phyloP scores from a whole-genome alignment of 2,888 invertebrate species.

The Gasteruption jaculator region DNA sequence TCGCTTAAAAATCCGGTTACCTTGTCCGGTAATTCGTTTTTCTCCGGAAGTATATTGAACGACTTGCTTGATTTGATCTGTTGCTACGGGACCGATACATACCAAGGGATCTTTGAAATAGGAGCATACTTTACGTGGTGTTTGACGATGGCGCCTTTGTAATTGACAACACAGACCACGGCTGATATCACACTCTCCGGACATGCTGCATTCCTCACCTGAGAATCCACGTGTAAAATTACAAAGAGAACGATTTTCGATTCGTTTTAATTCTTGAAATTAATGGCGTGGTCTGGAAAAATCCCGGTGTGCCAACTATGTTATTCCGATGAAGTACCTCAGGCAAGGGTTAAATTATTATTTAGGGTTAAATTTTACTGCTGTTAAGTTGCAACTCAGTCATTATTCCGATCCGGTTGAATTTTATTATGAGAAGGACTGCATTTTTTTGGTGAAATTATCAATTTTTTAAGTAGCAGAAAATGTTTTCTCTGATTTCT shows the following conservation, averaged over 20 bases:
- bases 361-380: conserved; percentile 1
- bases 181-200: conserved; percentile 80
- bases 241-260: background rate
- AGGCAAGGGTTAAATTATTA: too few species aligned
- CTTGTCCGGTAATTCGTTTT: conserved; percentile 65
- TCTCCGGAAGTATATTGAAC: conserved; percentile 80
- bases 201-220: conserved; percentile 78
- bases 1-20: conserved; percentile 45
- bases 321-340: too few species aligned
- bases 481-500: too few species aligned
- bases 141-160: conserved; percentile 79
- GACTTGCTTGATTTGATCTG: conserved; percentile 66
- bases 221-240: conserved; percentile 16
- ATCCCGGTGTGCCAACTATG: too few species aligned
- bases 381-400: too few species aligned
- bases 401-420: too few species aligned
- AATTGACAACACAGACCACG: conserved; percentile 84
- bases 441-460: too few species aligned
- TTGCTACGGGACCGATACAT: conserved; percentile 81
- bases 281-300: too few species aligned
- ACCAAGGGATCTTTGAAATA: conserved; percentile 86
- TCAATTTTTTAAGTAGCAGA: too few species aligned
- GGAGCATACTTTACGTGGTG: conserved; percentile 84
- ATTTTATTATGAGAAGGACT: too few species aligned
- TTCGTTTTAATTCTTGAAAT: too few species aligned